These are phyloP conservation scores for Gymnocephalus cernua DNA, from an alignment of 2,113 vertebrate species.

Conservation along the genomic window DNA sequence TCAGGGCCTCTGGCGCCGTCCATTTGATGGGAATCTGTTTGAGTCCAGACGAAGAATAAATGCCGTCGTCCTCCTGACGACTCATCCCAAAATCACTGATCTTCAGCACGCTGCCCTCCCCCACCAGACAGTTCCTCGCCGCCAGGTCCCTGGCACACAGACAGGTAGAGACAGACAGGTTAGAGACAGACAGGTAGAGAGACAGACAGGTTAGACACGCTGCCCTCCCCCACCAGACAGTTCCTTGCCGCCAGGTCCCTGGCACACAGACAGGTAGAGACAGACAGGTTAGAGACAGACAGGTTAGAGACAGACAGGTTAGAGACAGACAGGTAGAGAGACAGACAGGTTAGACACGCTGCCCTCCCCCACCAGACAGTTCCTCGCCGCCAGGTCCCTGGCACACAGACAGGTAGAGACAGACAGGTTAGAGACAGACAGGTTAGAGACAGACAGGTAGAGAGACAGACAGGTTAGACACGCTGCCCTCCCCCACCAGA, in stretches of 20 bases:
- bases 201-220: too few species aligned
- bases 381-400: slow-evolving; percentile 97
- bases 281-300: not conserved
- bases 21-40: slow-evolving; percentile 99
- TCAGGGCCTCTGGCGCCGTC: slow-evolving; percentile 98
- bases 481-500: too few species aligned
- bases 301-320: too few species aligned
- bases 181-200: too few species aligned
- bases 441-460: too few species aligned
- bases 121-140: slow-evolving; percentile 96
- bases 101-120: slow-evolving; percentile 92
- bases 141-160: slow-evolving; percentile 90
- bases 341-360: slow-evolving; percentile 69
- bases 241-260: slow-evolving; percentile 98
- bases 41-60: slow-evolving; percentile 96
- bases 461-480: too few species aligned
- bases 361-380: slow-evolving; percentile 94
- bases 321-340: too few species aligned
- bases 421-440: not conserved
- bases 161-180: not conserved
- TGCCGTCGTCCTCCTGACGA: slow-evolving; percentile 95
- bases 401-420: not conserved
- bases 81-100: slow-evolving; percentile 99
- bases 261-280: not conserved
- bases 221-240: slow-evolving; percentile 94